phyloP scores from a whole-genome alignment of 2,113 vertebrate genomes.

The Mirza zaza region DNA sequence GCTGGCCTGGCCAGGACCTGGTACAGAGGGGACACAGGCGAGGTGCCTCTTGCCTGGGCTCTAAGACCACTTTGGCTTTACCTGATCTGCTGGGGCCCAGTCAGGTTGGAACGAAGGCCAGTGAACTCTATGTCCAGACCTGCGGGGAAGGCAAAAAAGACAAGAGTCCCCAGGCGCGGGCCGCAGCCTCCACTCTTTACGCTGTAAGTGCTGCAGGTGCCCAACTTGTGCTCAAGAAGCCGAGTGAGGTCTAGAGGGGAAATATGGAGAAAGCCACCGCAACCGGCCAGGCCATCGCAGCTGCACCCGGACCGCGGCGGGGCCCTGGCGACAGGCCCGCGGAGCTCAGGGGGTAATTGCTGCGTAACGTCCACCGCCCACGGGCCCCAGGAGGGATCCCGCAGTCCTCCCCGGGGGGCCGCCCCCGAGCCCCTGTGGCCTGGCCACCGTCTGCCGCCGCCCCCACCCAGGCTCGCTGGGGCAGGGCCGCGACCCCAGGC shows the following conservation, averaged over 20 bases:
- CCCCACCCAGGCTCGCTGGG: accelerated
- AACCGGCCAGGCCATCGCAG: accelerated
- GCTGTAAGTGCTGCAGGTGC: background rate
- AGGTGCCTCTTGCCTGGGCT: background rate
- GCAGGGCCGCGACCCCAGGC: accelerated
- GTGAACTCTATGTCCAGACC: conserved; percentile 86
- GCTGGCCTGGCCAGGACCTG: too few relatives aligned
- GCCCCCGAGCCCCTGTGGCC: background rate
- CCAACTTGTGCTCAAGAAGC: background rate
- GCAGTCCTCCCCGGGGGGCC: background rate
- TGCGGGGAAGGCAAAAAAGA: conserved; percentile 16
- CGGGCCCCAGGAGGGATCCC: accelerated
- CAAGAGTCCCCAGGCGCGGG: background rate
- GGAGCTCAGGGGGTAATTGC: background rate
- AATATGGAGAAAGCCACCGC: background rate
- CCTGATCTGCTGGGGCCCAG: conserved; percentile 74
- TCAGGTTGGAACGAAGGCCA: conserved; percentile 77
- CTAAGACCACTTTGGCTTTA: conserved; percentile 53
- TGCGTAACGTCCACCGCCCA: background rate
- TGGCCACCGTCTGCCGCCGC: accelerated
- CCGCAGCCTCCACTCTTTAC: accelerated
- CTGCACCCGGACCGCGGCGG: accelerated
- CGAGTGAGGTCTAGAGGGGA: background rate
- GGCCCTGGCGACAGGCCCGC: background rate
- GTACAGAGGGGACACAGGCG: background rate